phyloP scores from a whole-genome alignment of 30 jellyfish, hydroid and myxozoan species.

The Rhopilema esculentum region DNA sequence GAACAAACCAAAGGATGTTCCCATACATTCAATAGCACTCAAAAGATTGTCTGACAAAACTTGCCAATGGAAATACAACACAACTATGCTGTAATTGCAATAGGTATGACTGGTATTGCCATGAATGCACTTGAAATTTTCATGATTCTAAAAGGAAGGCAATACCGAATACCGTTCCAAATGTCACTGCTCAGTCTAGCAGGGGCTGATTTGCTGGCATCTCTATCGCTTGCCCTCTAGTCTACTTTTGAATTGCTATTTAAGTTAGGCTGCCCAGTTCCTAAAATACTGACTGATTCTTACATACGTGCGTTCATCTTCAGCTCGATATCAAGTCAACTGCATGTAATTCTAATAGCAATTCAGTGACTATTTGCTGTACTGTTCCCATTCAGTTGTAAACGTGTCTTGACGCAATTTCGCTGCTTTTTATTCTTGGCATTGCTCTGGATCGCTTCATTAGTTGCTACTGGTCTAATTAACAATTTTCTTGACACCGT shows the following conservation, averaged over 20 bases:
- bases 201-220: neutral
- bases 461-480: too few relatives aligned
- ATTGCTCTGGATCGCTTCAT: neutral
- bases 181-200: neutral
- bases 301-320: neutral
- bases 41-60: too few relatives aligned
- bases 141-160: neutral
- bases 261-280: neutral
- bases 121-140: neutral
- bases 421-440: neutral
- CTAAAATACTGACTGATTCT: neutral
- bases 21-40: too few relatives aligned
- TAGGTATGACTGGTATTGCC: neutral
- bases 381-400: neutral
- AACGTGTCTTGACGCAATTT: neutral
- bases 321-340: neutral
- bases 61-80: too few relatives aligned
- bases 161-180: neutral
- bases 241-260: neutral
- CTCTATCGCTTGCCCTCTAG: neutral
- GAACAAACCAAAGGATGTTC: too few relatives aligned
- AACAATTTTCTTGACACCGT: too few relatives aligned
- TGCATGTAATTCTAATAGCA: neutral
- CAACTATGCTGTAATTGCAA: neutral
- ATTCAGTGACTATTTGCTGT: neutral